Base-by-base conservation (phyloP, 2,113 vertebrate genomes). In the Promerops cafer region DNA sequence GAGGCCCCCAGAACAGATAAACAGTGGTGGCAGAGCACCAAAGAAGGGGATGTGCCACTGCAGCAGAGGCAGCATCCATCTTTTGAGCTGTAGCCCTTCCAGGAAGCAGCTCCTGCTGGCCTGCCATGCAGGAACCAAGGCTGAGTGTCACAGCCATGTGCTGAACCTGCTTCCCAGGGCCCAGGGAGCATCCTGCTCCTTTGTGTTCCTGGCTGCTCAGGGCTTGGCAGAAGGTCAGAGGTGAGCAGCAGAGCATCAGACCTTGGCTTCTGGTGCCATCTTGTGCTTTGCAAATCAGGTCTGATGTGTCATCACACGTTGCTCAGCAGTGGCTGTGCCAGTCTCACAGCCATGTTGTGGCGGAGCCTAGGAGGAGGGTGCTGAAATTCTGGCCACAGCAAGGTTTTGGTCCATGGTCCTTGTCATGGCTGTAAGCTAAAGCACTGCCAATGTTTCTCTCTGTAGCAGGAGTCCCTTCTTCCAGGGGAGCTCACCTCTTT, bases 291-390 rank as follows among this genome's bases (percentile, higher is more conserved):
- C 56, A 31, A 9, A 24, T 40, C 0, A 5, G 18, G 7, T 63
- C 69, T 75, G 77, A 37, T 0, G 0, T 6, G 2, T 33, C 19
- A 33, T 85, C 24, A 12, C 4, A 0, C 0, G 2, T 39, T 54
- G 44, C 52, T 83, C 35, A 33, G 57, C 49, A 64, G 30, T 35
- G 39, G 24, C 69, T 3, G 1, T 0, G 0, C 44, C n/a, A 0
- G 42, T 71, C 28, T 42, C 2, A 7, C 56, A 59, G 35, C 28
- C 1, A 0, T 10, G 8, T 35, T 57, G 52, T 71, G 39, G 27
- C 69, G 71, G 42, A 39, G 69, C 42, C 63, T 45, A 59, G 42
- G 74, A 65, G 27, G 45, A 74, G 12, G 4, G 21, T 68, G 60
- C 52, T 15, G 3, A 19, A 90, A 63, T 63, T 47, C 16, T 56